Evolutionary conservation across 2,888 invertebrate genomes (phyloP).

Genomic region (Tromatobia lineatoria): DNA sequence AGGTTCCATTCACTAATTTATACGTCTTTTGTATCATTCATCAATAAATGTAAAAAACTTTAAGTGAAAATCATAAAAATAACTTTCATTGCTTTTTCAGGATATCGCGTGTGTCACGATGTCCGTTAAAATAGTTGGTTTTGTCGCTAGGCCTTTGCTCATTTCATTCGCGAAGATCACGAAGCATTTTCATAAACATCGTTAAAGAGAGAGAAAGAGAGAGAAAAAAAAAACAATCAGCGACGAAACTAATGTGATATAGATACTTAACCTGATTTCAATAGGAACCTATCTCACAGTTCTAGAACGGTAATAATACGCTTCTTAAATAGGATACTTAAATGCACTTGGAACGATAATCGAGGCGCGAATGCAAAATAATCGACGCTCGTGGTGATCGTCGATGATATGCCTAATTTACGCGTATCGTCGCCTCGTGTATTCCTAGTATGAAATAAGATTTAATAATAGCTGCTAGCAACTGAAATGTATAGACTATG

Average conservation of each 20-base stretch:
- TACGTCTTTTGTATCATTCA: slow-evolving; percentile 43
- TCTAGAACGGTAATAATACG: slow-evolving; percentile 75
- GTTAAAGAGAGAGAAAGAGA: slow-evolving; percentile 44
- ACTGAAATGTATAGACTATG: slow-evolving; percentile 73
- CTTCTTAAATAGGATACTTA: slow-evolving; percentile 76
- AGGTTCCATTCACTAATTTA: slow-evolving; percentile 70
- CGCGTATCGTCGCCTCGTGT: slow-evolving; percentile 32
- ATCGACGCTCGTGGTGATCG: slow-evolving; percentile 33
- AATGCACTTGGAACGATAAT: slow-evolving; percentile 80
- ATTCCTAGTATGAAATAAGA: slow-evolving; percentile 55
- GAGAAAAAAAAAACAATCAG: slow-evolving; percentile 64
- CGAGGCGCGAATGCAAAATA: slow-evolving; percentile 70
- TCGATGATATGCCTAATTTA: slow-evolving; percentile 59
- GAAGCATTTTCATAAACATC: slow-evolving; percentile 81
- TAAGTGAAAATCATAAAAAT: slow-evolving; percentile 66
- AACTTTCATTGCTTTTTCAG: slow-evolving; percentile 67
- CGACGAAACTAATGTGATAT: slow-evolving; percentile 67
- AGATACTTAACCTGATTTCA: slow-evolving; percentile 74
- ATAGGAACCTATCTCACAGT: slow-evolving; percentile 79
- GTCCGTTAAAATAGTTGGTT: slow-evolving; percentile 57
- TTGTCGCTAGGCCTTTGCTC: slow-evolving; percentile 78
- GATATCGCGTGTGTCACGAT: slow-evolving; percentile 54
- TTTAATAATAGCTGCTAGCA: slow-evolving; percentile 74
- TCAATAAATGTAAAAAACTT: slow-evolving; percentile 62
- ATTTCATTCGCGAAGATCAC: slow-evolving; percentile 77